Conservation (phyloP, 2,797 vertebrate genomes). For the Gorsachius magnificus region DNA sequence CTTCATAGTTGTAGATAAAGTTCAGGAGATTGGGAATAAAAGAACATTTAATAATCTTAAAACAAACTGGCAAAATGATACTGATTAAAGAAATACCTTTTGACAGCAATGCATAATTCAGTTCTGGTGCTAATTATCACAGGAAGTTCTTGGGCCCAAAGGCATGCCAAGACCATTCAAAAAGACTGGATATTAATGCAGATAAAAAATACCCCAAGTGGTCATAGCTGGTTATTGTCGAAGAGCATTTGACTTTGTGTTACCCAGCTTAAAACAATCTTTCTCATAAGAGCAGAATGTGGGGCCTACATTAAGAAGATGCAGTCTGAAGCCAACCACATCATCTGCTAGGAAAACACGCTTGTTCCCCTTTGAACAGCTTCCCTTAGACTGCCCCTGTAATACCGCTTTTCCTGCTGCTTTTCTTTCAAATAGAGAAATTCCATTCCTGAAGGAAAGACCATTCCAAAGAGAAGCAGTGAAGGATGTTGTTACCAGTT, state of each 20-base stretch:
- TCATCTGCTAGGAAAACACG: not conserved
- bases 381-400: not conserved
- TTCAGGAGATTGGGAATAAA: not conserved
- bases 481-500: not conserved
- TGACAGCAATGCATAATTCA: not conserved
- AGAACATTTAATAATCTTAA: not conserved
- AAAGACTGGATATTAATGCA: not conserved
- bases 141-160: constrained; percentile 9
- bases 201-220: not conserved
- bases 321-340: not conserved
- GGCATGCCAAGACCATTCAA: not conserved
- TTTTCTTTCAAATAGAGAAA: not conserved
- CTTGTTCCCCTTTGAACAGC: not conserved
- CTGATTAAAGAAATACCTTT: not conserved
- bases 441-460: not conserved
- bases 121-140: constrained; percentile 22
- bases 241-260: not conserved
- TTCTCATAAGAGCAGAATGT: not conserved
- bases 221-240: not conserved
- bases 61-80: not conserved
- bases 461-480: not conserved
- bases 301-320: not conserved
- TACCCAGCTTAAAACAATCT: not conserved
- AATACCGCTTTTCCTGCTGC: not conserved
- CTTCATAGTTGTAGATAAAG: not conserved